Percentiles rank a stretch among this genome's conserved stretches.
phyloP scores from a whole-genome alignment of 1,140 invertebrate species.

The Notospermus geniculatus region DNA sequence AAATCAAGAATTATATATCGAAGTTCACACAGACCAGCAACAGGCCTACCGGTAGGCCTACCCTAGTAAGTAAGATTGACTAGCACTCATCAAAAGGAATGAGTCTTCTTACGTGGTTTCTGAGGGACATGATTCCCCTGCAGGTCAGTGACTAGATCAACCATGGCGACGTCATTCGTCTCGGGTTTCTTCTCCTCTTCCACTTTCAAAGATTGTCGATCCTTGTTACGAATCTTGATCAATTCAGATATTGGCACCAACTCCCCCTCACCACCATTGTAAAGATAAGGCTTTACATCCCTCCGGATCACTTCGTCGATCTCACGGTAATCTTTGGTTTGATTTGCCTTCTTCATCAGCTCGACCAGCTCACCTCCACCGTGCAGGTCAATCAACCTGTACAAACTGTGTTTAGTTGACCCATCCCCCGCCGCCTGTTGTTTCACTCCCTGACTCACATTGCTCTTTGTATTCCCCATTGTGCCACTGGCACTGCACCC shows the following conservation, averaged over 20 bases:
- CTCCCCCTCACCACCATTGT: slow-evolving; percentile 87
- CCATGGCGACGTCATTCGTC: background rate
- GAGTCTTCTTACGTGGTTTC: background rate
- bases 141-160: background rate
- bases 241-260: slow-evolving; percentile 84
- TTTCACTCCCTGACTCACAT: slow-evolving; percentile 44
- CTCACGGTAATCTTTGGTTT: slow-evolving; percentile 72
- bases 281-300: slow-evolving; percentile 87
- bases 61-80: no score
- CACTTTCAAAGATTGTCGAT: slow-evolving; percentile 16
- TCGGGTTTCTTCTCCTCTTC: no score
- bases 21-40: no score
- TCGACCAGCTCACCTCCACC: slow-evolving; percentile 89
- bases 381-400: slow-evolving; percentile 51
- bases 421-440: slow-evolving; percentile 34
- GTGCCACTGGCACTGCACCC: background rate
- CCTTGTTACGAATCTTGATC: slow-evolving; percentile 78
- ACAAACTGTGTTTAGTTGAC: slow-evolving; percentile 36
- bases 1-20: no score
- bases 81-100: no score
- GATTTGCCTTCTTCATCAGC: slow-evolving; percentile 86
- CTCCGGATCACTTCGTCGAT: slow-evolving; percentile 62
- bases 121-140: background rate
- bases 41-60: no score
- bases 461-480: slow-evolving; percentile 43